phyloP scores from a whole-genome alignment of 2,888 invertebrate genomes.

The Patella depressa region DNA sequence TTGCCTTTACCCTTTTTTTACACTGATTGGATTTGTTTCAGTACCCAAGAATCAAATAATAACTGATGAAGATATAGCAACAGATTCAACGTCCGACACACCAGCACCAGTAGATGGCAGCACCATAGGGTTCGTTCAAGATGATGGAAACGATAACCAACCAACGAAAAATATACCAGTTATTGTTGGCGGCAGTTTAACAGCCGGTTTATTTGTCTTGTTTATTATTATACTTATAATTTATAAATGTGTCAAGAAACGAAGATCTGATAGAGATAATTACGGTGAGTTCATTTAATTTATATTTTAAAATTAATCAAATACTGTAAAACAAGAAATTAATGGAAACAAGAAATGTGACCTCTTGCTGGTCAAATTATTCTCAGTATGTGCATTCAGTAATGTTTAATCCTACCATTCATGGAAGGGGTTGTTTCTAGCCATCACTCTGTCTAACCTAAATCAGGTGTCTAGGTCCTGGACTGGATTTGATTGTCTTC shows the following conservation, averaged over 20 bases:
- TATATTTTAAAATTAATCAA: too few species aligned
- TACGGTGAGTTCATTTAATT: conserved; percentile 23
- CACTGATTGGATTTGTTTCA: conserved; percentile 11
- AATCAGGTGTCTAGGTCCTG: too few species aligned
- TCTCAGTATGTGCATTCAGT: too few species aligned
- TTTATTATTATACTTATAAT: conserved; percentile 28
- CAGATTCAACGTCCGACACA: conserved; percentile 13
- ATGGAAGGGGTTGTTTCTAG: too few species aligned
- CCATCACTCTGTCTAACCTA: too few species aligned
- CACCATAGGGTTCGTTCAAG: neutral
- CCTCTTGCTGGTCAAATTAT: too few species aligned
- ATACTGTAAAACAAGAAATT: too few species aligned
- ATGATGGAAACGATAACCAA: conserved; percentile 13
- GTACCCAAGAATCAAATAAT: conserved; percentile 13
- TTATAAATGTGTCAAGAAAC: conserved; percentile 29
- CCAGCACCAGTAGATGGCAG: neutral
- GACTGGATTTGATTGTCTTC: too few species aligned
- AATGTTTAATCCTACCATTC: too few species aligned
- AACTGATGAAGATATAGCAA: conserved; percentile 7
- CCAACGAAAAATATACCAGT: conserved; percentile 26
- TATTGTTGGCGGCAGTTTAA: conserved; percentile 31
- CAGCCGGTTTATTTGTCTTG: conserved; percentile 28
- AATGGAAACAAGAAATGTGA: too few species aligned
- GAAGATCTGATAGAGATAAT: conserved; percentile 23
- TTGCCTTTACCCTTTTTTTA: neutral